Evolutionary conservation across 2,888 invertebrate species (phyloP).

Genomic region (Meloe dianella): DNA sequence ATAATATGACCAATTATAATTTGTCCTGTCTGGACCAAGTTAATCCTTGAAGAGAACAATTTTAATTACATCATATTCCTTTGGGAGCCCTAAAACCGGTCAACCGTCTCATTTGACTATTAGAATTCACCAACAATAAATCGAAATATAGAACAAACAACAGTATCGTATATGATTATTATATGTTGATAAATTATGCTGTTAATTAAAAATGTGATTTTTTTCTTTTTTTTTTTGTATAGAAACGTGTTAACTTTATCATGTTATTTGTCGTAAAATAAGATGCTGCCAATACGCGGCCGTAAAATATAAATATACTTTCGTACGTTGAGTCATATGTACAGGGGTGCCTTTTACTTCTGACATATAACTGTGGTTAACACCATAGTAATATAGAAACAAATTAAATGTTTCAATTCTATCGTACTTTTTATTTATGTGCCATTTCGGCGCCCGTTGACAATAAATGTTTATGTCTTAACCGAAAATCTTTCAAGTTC

Average conservation of each 20-base stretch:
- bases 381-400: slow-evolving; percentile 42
- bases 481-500: slow-evolving; percentile 30
- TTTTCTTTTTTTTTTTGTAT: not conserved
- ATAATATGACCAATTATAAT: slow-evolving; percentile 43
- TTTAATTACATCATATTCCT: slow-evolving; percentile 58
- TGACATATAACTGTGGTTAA: slow-evolving; percentile 23
- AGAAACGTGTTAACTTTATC: slow-evolving; percentile 18
- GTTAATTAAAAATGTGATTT: not conserved
- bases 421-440: slow-evolving; percentile 44
- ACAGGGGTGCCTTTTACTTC: slow-evolving; percentile 14
- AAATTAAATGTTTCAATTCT: slow-evolving; percentile 50
- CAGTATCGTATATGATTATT: not conserved
- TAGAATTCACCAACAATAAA: slow-evolving; percentile 22
- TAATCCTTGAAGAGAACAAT: slow-evolving; percentile 57
- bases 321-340: slow-evolving; percentile 28
- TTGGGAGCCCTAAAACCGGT: slow-evolving; percentile 50
- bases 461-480: slow-evolving; percentile 40
- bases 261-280: slow-evolving; percentile 27
- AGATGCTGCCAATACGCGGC: slow-evolving; percentile 30
- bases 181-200: not conserved
- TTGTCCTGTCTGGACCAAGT: slow-evolving; percentile 51
- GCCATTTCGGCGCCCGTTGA: slow-evolving; percentile 41
- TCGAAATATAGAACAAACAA: slow-evolving; percentile 6
- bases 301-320: slow-evolving; percentile 30
- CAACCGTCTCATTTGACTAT: slow-evolving; percentile 37